A percentile compares a stretch with the other conserved stretches of the same genome.
Evolutionary conservation across 2,888 invertebrate genomes (phyloP).

Genomic region (Latrodectus hesperus): DNA sequence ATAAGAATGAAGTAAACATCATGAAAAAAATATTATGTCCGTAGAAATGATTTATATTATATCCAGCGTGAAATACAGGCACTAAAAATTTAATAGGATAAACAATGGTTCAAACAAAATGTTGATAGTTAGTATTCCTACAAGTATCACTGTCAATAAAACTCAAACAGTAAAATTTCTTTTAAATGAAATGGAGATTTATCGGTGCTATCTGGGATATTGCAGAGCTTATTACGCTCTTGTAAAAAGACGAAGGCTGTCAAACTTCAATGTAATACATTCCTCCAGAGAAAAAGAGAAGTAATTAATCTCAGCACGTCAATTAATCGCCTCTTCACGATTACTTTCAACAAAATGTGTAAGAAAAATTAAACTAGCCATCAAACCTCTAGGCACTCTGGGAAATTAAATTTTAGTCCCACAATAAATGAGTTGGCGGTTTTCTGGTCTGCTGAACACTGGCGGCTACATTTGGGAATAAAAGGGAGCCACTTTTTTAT

Average conservation of each 20-base stretch:
- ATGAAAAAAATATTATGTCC: no score
- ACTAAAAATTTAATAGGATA: no score
- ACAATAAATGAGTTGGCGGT: slow-evolving; percentile 47
- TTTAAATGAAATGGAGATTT: slow-evolving; percentile 8
- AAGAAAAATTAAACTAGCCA: slow-evolving; percentile 22
- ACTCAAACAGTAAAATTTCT: slow-evolving; percentile 10
- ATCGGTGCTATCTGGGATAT: not conserved
- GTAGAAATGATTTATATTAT: no score
- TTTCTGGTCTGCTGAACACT: slow-evolving; percentile 19
- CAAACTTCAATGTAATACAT: slow-evolving; percentile 26
- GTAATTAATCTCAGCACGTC: slow-evolving; percentile 52
- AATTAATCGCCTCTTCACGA: slow-evolving; percentile 31
- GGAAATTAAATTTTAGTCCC: slow-evolving; percentile 35
- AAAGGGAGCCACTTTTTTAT: slow-evolving; percentile 26
- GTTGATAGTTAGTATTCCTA: no score
- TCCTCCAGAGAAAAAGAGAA: slow-evolving; percentile 15
- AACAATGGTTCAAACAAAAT: no score
- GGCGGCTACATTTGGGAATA: slow-evolving; percentile 25
- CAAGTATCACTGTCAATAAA: slow-evolving; percentile 14
- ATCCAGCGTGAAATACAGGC: no score
- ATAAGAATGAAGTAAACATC: no score
- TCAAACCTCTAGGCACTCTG: not conserved
- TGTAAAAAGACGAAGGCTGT: not conserved
- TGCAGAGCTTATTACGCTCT: slow-evolving; percentile 5
- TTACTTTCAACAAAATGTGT: slow-evolving; percentile 35